Conservation (phyloP, 2,888 invertebrate species). For the Flexamia atlantica region DNA sequence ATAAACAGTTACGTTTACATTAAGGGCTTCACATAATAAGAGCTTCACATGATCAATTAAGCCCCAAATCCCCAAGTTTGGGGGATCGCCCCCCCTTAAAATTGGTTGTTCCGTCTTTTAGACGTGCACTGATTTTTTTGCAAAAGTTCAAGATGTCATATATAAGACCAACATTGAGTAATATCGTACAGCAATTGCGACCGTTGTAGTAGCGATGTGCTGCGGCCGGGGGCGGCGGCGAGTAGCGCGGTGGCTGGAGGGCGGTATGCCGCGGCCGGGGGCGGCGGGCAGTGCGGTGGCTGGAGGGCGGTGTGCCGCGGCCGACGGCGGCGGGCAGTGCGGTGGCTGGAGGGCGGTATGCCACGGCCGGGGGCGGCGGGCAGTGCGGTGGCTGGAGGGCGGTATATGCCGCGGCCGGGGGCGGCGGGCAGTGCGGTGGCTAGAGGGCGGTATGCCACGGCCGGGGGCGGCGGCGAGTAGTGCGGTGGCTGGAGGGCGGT, state of each 20-base stretch:
- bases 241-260: neutral
- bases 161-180: too few species aligned
- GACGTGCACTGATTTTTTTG: too few species aligned
- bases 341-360: neutral
- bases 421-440: neutral
- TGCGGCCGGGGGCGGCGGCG: too few species aligned
- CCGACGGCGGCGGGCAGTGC: neutral
- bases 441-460: constrained; percentile 34
- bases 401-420: neutral
- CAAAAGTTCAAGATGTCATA: too few species aligned
- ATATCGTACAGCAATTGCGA: too few species aligned
- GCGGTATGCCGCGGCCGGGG: neutral
- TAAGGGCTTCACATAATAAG: too few species aligned
- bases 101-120: too few species aligned
- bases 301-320: neutral
- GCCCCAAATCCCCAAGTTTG: too few species aligned
- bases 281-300: neutral
- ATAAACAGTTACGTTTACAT: too few species aligned
- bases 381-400: neutral
- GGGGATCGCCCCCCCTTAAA: too few species aligned
- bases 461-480: neutral
- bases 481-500: neutral
- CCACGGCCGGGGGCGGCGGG: constrained; percentile 7
- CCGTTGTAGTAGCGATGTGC: too few species aligned
- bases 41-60: too few species aligned